Conservation (phyloP, 2,888 invertebrate genomes). For the Pinctada fucata region DNA sequence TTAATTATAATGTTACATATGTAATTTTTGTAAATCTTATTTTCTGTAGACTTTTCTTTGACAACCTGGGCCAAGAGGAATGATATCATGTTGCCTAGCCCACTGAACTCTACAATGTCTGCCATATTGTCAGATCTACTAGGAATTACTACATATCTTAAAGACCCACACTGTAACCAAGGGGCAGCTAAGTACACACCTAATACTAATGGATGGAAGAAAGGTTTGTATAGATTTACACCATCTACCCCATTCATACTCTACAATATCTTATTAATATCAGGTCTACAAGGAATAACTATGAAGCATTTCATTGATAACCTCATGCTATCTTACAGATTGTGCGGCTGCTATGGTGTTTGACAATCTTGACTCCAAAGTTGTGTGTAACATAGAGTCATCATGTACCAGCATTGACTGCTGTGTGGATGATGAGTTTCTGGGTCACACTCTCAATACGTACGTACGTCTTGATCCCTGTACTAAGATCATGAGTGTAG, state of each 20-base stretch:
- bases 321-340: too few species aligned
- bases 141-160: neutral
- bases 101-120: neutral
- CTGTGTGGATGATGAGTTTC: constrained; percentile 38
- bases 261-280: too few species aligned
- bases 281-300: too few species aligned
- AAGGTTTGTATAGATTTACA: neutral
- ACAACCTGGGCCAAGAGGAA: neutral
- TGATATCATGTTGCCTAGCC: neutral
- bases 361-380: neutral
- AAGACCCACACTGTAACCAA: neutral
- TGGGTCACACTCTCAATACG: constrained; percentile 41
- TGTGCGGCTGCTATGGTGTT: too few species aligned
- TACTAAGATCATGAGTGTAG: constrained; percentile 32
- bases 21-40: neutral
- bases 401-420: constrained; percentile 44
- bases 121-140: neutral
- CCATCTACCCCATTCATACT: too few species aligned
- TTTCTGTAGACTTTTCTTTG: neutral
- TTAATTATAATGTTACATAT: too few species aligned
- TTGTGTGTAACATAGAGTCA: neutral
- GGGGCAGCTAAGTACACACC: neutral
- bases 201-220: neutral
- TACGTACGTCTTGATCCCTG: constrained; percentile 47
- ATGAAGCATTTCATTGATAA: too few species aligned